These are phyloP conservation scores for Limenitis camilla DNA, from an alignment of 2,888 invertebrate species.

Conservation along the genomic window DNA sequence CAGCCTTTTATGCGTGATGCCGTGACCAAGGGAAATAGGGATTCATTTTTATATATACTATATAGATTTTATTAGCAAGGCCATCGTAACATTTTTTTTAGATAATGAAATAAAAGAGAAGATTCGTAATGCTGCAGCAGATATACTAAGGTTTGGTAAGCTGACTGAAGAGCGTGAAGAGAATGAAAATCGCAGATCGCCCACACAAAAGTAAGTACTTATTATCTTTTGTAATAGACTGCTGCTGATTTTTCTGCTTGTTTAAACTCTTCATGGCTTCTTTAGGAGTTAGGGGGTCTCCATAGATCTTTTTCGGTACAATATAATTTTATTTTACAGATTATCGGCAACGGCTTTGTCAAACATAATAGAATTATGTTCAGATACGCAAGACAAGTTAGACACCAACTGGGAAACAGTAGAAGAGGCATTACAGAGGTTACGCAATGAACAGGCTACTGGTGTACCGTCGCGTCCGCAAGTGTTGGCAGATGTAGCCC, in stretches of 20 bases:
- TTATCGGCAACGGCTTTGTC: slow-evolving; percentile 53
- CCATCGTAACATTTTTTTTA: slow-evolving; percentile 26
- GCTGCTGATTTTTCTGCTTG: too few species aligned
- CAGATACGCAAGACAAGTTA: slow-evolving; percentile 37
- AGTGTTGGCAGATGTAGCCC: slow-evolving; percentile 39
- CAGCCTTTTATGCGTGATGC: too few species aligned
- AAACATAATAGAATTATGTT: slow-evolving; percentile 53
- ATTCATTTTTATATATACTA: too few species aligned
- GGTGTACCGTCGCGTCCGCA: slow-evolving; percentile 45
- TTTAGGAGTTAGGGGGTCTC: too few species aligned
- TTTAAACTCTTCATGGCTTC: too few species aligned
- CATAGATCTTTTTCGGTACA: neutral
- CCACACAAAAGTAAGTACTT: slow-evolving; percentile 42
- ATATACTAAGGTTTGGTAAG: slow-evolving; percentile 49
- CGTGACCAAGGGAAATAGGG: too few species aligned
- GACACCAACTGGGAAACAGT: slow-evolving; percentile 46
- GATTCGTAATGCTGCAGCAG: slow-evolving; percentile 53
- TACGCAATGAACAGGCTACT: slow-evolving; percentile 39
- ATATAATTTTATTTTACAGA: slow-evolving; percentile 28
- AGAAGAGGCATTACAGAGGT: slow-evolving; percentile 35
- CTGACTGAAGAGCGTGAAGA: slow-evolving; percentile 39
- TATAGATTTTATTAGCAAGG: too few species aligned
- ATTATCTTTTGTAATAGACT: neutral
- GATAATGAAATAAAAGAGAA: slow-evolving; percentile 54
- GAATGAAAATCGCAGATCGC: slow-evolving; percentile 41